Evolutionary conservation across 2,888 invertebrate genomes (phyloP).

Genomic region (Leptarthrus brevirostris): DNA sequence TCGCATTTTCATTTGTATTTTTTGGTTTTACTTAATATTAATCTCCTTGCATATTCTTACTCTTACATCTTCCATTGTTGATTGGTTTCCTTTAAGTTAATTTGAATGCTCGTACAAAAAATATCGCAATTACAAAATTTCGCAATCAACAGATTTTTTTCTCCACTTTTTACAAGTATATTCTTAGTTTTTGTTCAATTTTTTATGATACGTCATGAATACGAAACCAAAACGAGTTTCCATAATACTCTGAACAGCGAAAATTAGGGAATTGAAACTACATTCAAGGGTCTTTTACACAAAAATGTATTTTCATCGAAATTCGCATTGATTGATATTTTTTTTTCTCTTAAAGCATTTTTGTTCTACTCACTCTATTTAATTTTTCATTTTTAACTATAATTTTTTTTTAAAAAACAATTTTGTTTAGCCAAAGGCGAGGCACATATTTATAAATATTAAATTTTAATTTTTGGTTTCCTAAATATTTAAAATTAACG

Average conservation of each 20-base stretch:
- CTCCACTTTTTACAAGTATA: constrained; percentile 41
- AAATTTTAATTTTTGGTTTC: constrained; percentile 51
- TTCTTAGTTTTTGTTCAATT: constrained; percentile 8
- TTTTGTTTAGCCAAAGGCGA: constrained; percentile 55
- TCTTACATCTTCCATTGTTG: constrained; percentile 19
- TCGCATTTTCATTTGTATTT: constrained; percentile 49
- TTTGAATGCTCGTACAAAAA: constrained; percentile 49
- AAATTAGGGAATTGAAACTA: constrained; percentile 25
- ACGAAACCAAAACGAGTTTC: not conserved
- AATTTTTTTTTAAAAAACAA: constrained; percentile 51
- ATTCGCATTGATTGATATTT: constrained; percentile 54
- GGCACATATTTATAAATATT: constrained; percentile 53
- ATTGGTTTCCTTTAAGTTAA: constrained; percentile 27
- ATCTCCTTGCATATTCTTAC: constrained; percentile 22
- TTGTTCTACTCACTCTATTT: constrained; percentile 45
- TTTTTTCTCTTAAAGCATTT: constrained; percentile 51
- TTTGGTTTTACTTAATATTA: constrained; percentile 46
- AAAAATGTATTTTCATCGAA: constrained; percentile 47
- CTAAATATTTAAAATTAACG: constrained; percentile 54
- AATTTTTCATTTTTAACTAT: constrained; percentile 48
- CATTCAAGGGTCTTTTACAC: constrained; percentile 6
- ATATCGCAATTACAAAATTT: constrained; percentile 50
- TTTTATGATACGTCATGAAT: constrained; percentile 26
- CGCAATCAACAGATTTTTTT: constrained; percentile 28
- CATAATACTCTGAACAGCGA: constrained; percentile 1